Evolutionary conservation across 2,888 invertebrate genomes (phyloP).

Genomic region (Achlya flavicornis): DNA sequence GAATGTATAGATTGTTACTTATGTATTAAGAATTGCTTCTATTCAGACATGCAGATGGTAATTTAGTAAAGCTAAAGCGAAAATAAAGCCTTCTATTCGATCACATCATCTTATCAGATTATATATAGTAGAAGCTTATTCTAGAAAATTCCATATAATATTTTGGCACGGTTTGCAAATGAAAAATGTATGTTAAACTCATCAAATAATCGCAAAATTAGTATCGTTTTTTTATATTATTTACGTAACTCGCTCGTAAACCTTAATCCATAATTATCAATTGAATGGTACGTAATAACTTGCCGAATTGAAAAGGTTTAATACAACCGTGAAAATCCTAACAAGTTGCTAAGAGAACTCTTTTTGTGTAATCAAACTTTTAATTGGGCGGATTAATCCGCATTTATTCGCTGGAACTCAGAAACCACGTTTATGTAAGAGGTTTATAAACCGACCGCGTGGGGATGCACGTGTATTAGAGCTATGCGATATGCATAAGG

Average conservation of each 20-base stretch:
- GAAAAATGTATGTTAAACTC: neutral
- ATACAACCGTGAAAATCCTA: slow-evolving; percentile 40
- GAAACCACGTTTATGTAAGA: neutral
- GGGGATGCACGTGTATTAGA: slow-evolving; percentile 1
- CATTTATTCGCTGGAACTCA: slow-evolving; percentile 14
- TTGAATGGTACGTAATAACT: slow-evolving; percentile 28
- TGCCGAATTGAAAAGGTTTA: slow-evolving; percentile 39
- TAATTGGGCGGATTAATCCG: slow-evolving; percentile 65
- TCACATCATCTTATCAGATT: no score
- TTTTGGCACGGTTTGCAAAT: neutral
- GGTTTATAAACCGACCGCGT: neutral
- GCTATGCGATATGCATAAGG: slow-evolving; percentile 2
- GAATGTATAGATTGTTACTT: neutral
- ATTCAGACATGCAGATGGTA: neutral
- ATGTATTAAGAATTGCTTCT: neutral
- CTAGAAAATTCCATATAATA: neutral
- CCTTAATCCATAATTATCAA: slow-evolving; percentile 20
- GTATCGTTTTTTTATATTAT: neutral
- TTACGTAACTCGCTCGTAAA: slow-evolving; percentile 14
- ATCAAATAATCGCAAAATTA: neutral
- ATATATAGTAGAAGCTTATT: no score
- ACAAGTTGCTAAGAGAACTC: slow-evolving; percentile 51
- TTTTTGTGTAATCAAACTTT: slow-evolving; percentile 54
- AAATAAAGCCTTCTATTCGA: no score
- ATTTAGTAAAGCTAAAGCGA: neutral